Percentiles rank a stretch among this genome's conserved stretches.
Evolutionary conservation across 2,113 vertebrate species (phyloP).

Genomic region (Cochlearius cochlearius): DNA sequence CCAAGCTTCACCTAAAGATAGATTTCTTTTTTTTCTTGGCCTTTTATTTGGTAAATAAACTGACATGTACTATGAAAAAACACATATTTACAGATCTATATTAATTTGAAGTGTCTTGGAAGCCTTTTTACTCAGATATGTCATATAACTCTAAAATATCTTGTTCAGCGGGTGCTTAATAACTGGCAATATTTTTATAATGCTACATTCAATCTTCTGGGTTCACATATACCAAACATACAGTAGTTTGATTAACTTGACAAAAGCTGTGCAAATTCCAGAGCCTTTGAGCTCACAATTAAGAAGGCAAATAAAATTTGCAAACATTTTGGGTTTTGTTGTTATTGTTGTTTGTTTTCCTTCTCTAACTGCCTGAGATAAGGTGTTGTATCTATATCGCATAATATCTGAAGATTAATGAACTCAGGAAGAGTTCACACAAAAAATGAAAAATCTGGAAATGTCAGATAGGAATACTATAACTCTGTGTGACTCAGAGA

Average conservation of each 20-base stretch:
- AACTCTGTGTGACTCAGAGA: neutral
- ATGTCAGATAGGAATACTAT: neutral
- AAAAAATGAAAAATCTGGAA: neutral
- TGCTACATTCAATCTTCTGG: neutral
- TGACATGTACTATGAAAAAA: neutral
- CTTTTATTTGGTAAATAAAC: neutral
- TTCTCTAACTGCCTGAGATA: neutral
- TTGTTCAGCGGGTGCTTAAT: neutral
- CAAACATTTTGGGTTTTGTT: rapidly evolving
- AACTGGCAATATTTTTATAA: neutral
- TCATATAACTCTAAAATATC: neutral
- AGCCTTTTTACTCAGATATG: neutral
- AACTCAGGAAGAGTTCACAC: neutral
- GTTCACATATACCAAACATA: neutral
- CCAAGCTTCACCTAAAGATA: neutral
- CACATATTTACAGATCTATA: neutral
- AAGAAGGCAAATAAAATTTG: neutral
- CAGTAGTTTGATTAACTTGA: neutral
- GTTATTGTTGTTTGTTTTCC: neutral
- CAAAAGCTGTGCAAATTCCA: neutral
- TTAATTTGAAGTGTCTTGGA: neutral
- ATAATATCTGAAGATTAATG: neutral
- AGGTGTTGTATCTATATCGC: neutral
- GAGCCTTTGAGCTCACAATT: neutral
- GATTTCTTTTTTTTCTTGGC: neutral